phyloP scores from a whole-genome alignment of 2,797 vertebrate genomes.

The Gallinago stenura region DNA sequence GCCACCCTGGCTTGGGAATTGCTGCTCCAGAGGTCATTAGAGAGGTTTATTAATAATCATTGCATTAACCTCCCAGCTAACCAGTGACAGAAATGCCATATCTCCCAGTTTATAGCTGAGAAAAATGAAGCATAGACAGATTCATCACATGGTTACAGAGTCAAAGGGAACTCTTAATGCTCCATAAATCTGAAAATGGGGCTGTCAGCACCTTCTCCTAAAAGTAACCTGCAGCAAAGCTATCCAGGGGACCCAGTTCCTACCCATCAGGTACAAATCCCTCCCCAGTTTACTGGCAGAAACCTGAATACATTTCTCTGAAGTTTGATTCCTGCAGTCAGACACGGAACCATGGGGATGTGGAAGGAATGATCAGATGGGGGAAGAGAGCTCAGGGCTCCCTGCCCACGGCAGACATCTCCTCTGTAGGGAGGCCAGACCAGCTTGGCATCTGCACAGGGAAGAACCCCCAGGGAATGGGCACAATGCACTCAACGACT shows the following conservation, averaged over 20 bases:
- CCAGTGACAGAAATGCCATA: constrained; percentile 21
- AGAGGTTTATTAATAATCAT: constrained; percentile 49
- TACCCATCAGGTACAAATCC: not conserved
- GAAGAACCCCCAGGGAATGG: not conserved
- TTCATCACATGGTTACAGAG: constrained; percentile 53
- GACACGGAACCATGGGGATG: rapidly evolving
- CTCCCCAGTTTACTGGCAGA: not conserved
- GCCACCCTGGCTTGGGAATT: not conserved
- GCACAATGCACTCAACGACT: not conserved
- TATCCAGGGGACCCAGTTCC: not conserved
- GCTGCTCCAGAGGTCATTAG: constrained; percentile 37
- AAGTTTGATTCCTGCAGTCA: not conserved
- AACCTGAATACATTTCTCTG: not conserved
- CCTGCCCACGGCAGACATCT: not conserved
- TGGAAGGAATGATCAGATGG: not conserved
- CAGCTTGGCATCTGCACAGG: not conserved
- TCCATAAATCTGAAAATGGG: constrained; percentile 52
- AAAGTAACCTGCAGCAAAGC: not conserved
- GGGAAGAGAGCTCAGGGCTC: not conserved
- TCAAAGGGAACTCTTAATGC: constrained; percentile 43
- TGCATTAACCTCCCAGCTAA: constrained; percentile 36
- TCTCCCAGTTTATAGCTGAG: constrained; percentile 14
- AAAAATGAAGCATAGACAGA: constrained; percentile 29
- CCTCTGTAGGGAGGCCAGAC: not conserved
- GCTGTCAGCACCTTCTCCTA: constrained; percentile 34